phyloP scores from a whole-genome alignment of 1,140 invertebrate genomes.

The Neoseiulus cucumeris region DNA sequence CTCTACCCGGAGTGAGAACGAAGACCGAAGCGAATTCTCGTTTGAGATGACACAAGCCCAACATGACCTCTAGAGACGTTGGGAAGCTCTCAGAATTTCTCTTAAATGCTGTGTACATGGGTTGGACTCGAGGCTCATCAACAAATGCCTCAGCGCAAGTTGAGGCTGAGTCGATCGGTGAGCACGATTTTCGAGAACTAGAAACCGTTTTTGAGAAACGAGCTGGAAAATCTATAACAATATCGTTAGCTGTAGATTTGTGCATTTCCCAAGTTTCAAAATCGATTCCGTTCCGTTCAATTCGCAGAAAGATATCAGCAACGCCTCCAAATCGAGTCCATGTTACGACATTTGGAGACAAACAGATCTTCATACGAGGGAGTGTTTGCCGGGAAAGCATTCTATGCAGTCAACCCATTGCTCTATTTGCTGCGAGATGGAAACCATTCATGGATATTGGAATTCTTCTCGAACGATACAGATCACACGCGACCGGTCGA shows the following conservation, averaged over 20 bases:
- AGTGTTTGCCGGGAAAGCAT: neutral
- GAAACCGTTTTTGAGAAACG: too few species aligned
- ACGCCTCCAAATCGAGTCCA: neutral
- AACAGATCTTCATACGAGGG: neutral
- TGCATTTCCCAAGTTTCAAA: neutral
- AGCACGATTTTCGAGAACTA: too few species aligned
- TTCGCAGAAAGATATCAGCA: neutral
- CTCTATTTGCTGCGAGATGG: neutral
- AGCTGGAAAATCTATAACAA: too few species aligned
- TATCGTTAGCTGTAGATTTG: too few species aligned
- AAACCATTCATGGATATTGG: constrained; percentile 9
- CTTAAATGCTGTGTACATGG: neutral
- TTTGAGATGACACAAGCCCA: too few species aligned
- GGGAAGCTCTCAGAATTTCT: neutral
- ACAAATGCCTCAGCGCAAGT: too few species aligned
- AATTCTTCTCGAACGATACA: neutral
- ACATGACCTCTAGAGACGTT: neutral
- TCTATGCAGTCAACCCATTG: neutral
- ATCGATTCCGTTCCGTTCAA: neutral
- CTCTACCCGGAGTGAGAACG: too few species aligned
- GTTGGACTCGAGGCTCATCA: neutral
- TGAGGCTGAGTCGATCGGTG: too few species aligned
- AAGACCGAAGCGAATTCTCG: too few species aligned
- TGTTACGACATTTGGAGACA: neutral
- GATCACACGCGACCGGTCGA: neutral